These are phyloP conservation scores for Schizopygopsis malacanthus DNA, from an alignment of 2,797 vertebrate species.

Conservation along the genomic window DNA sequence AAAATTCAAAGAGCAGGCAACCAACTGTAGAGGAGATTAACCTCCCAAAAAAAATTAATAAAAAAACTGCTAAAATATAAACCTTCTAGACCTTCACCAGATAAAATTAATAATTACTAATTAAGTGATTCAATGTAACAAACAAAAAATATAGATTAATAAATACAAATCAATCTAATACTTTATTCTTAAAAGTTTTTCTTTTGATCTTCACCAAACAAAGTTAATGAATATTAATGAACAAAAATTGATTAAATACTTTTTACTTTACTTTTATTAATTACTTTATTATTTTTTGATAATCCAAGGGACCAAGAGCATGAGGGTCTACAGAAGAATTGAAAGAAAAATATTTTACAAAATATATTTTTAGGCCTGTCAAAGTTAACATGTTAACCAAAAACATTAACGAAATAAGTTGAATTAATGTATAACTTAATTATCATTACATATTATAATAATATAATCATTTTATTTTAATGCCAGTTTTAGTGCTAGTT, in stretches of 20 bases:
- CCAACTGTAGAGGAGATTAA: too few species aligned
- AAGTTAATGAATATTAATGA: background rate
- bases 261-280: background rate
- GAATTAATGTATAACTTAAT: background rate
- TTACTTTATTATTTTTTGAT: background rate
- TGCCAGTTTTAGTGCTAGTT: too few species aligned
- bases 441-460: too few species aligned
- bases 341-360: background rate
- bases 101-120: background rate
- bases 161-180: too few species aligned
- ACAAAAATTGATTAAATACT: too few species aligned
- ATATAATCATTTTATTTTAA: too few species aligned
- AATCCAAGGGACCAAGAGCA: background rate
- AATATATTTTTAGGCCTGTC: background rate
- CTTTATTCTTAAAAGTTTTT: too few species aligned
- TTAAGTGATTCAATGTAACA: too few species aligned
- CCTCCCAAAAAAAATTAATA: too few species aligned
- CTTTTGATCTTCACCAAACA: background rate
- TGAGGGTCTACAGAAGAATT: background rate
- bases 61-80: too few species aligned
- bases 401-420: background rate
- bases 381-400: background rate
- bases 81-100: background rate
- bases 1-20: background rate
- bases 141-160: too few species aligned